Percentiles rank a stretch among this genome's conserved stretches.
These are phyloP conservation scores for Heloderma charlesbogerti DNA, from an alignment of 2,113 vertebrate species.

Conservation along the genomic window DNA sequence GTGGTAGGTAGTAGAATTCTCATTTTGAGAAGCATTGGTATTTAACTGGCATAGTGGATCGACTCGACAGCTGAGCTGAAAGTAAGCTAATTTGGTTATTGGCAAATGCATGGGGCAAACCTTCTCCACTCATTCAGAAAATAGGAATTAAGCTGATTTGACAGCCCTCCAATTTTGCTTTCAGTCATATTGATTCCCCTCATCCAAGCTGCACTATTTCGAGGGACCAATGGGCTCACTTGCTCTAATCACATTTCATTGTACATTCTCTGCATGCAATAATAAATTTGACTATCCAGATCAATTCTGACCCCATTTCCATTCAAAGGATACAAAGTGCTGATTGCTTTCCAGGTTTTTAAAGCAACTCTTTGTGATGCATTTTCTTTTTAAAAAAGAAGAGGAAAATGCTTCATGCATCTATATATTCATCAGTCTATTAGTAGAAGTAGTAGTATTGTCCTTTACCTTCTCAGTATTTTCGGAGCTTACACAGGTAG, in stretches of 20 bases:
- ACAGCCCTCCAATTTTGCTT: constrained; percentile 83
- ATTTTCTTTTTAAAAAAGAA: neutral
- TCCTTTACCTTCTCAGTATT: neutral
- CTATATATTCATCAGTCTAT: constrained; percentile 53
- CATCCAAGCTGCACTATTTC: constrained; percentile 70
- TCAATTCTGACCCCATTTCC: constrained; percentile 76
- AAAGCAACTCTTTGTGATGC: constrained; percentile 24
- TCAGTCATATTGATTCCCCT: constrained; percentile 83
- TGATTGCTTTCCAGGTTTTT: constrained; percentile 52
- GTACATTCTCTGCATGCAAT: constrained; percentile 73
- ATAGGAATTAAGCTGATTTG: constrained; percentile 81
- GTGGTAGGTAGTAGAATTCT: neutral
- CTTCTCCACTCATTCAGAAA: constrained; percentile 76
- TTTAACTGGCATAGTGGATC: constrained; percentile 46
- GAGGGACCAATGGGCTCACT: constrained; percentile 70
- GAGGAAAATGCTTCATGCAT: constrained; percentile 31
- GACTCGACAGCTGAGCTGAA: constrained; percentile 58
- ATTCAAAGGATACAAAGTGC: constrained; percentile 70
- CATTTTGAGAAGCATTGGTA: constrained; percentile 13
- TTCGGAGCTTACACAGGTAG: neutral
- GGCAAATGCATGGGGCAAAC: constrained; percentile 72
- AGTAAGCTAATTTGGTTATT: constrained; percentile 81
- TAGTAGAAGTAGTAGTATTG: neutral
- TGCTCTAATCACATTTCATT: constrained; percentile 76
- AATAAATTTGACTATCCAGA: constrained; percentile 76